Evolutionary conservation across 2,888 invertebrate species (phyloP), one percentile per base, ranked within the genome.

Genomic region (Cephonodes hylas): DNA sequence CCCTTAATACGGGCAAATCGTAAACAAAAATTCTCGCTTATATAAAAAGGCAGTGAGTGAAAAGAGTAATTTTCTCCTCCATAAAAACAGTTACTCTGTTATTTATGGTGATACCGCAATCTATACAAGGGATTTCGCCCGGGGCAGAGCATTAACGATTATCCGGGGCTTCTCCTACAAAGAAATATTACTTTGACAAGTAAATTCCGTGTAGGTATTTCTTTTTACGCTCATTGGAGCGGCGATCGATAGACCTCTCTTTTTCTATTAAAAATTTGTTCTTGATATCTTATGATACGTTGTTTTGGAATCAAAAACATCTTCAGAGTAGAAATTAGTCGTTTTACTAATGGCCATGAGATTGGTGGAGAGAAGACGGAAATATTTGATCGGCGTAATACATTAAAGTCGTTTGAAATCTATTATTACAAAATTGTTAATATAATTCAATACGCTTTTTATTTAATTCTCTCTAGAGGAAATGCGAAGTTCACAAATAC

Each of bases 81-180:
- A 90, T 89, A 91, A 90, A 91, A 91, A 89, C 89, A 89, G 88
- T 88, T 88, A 84, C 84, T 81, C 80, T 85, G 89, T 89, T 91
- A 91, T 91, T 91, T 91, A 90, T 88, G 88, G 83, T 85, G 90
- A 88, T 87, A 87, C 88, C 88, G 85, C 90, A 88, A 89, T 90
- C 89, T 89, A 88, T 91, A 88, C 86, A 87, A 84, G 88, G 88
- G 89, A 88, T 89, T 88, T 80, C 74, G 86, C 90, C 81, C 75
- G 74, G 77, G 86, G 90, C 87, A 79, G 81, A 84, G 85, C 84
- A 89, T 91, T 89, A 89, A 88, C 88, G 90, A 89, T 88, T 89
- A 89, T 86, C 85, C 84, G 80, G 74, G 75, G 81, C 79, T 84
- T 83, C 81, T 79, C 80, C 77, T 83, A 80, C 83, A 83, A 86